These are phyloP conservation scores for Bolinopsis microptera DNA, from an alignment of 37 sponge, comb jelly and placozoan species.

Conservation along the genomic window DNA sequence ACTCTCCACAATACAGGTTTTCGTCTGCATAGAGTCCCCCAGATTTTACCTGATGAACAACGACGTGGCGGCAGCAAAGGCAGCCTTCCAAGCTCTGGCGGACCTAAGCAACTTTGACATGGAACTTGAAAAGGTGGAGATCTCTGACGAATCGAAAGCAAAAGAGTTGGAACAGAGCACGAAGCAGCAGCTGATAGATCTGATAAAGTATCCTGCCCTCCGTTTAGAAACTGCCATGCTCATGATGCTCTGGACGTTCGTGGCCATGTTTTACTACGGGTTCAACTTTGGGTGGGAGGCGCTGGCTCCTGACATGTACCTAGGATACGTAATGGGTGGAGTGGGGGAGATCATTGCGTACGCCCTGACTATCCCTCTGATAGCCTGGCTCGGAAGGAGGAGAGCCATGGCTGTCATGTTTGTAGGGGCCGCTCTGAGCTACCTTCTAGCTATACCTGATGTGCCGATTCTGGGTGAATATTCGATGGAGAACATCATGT, in stretches of 20 bases:
- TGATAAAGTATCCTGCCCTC: not conserved
- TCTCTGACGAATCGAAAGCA: not conserved
- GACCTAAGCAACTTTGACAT: not conserved
- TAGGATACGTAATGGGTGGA: not conserved
- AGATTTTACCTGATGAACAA: not conserved
- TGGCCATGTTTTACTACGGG: conserved; percentile 49
- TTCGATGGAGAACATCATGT: not conserved
- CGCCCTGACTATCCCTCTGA: not conserved
- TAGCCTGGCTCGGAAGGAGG: not conserved
- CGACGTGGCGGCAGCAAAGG: not conserved
- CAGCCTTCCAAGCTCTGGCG: not conserved
- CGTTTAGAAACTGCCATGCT: not conserved
- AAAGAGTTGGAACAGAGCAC: not conserved
- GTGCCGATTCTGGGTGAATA: not conserved
- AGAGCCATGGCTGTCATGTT: conserved; percentile 1
- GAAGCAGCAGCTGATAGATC: not conserved
- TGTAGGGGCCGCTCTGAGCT: not conserved
- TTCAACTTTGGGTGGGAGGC: conserved; percentile 37
- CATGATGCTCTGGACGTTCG: not conserved
- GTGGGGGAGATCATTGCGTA: not conserved
- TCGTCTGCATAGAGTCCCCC: conserved; percentile 36
- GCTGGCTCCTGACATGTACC: not conserved
- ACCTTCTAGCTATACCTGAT: not conserved
- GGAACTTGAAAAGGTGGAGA: not conserved
- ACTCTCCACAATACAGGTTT: not conserved